Evolutionary conservation across 2,888 invertebrate species (phyloP).

Genomic region (Dichetophora obliterata): DNA sequence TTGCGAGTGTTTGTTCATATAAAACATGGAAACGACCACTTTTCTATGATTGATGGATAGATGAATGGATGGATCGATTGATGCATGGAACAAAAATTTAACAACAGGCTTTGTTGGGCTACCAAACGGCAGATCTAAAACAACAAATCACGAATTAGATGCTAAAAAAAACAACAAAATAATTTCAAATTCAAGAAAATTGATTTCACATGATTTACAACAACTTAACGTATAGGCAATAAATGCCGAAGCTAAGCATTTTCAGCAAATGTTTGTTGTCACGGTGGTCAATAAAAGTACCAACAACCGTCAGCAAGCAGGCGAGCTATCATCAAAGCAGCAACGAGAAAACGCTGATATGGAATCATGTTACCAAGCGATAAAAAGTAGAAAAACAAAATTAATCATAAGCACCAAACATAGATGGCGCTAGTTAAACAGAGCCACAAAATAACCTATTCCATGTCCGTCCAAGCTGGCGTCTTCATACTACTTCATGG

Average conservation of each 20-base stretch:
- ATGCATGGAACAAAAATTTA: background rate
- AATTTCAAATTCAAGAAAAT: constrained; percentile 52
- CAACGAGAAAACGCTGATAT: background rate
- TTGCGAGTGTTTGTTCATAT: too few species aligned
- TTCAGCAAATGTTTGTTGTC: constrained; percentile 58
- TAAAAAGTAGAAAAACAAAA: constrained; percentile 19
- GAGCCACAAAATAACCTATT: constrained; percentile 23
- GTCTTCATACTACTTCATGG: background rate
- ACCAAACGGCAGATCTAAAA: too few species aligned
- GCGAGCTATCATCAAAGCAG: background rate
- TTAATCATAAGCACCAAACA: background rate
- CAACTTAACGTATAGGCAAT: constrained; percentile 32
- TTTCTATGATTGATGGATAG: background rate
- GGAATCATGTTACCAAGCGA: background rate
- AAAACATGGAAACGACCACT: too few species aligned
- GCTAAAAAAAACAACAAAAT: background rate
- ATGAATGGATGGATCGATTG: background rate
- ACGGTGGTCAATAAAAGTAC: constrained; percentile 57
- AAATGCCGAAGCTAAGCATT: background rate
- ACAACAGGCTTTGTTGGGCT: too few species aligned
- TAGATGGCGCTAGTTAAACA: constrained; percentile 48
- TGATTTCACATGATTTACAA: constrained; percentile 66
- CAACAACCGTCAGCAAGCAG: background rate
- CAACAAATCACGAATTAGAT: too few species aligned
- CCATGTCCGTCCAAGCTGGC: constrained; percentile 6